These are phyloP conservation scores for Meghimatium bilineatum DNA, from an alignment of 2,888 invertebrate species.

Conservation along the genomic window DNA sequence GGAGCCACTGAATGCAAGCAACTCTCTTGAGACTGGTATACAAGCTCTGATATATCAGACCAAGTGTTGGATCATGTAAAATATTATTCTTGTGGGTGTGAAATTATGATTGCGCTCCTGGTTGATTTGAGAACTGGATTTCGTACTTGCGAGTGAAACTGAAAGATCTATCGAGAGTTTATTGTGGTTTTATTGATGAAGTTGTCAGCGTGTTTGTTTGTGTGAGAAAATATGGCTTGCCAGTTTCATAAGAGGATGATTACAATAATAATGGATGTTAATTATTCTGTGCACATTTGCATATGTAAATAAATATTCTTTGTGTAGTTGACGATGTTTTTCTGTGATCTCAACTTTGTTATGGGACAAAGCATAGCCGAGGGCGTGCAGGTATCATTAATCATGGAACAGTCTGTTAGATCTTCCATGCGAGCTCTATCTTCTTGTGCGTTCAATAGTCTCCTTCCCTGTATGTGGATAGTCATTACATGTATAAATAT, in stretches of 20 bases:
- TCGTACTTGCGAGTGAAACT: background rate
- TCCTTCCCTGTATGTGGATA: too few species aligned
- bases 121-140: background rate
- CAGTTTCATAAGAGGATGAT: background rate
- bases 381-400: too few species aligned
- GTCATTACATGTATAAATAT: too few species aligned
- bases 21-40: background rate
- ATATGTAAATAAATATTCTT: background rate
- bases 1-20: background rate
- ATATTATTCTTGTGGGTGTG: constrained; percentile 16
- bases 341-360: background rate
- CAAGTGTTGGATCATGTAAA: background rate
- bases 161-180: background rate
- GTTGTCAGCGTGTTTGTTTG: background rate
- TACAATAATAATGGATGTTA: background rate
- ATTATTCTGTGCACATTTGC: too few species aligned
- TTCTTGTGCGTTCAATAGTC: too few species aligned
- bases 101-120: constrained; percentile 14
- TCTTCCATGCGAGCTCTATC: too few species aligned
- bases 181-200: background rate
- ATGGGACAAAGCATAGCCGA: background rate
- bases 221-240: background rate
- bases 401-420: too few species aligned
- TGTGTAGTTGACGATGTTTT: background rate
- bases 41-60: background rate